Evolutionary conservation across 1,140 invertebrate species (phyloP).

Genomic region (Chlorops oryzae): DNA sequence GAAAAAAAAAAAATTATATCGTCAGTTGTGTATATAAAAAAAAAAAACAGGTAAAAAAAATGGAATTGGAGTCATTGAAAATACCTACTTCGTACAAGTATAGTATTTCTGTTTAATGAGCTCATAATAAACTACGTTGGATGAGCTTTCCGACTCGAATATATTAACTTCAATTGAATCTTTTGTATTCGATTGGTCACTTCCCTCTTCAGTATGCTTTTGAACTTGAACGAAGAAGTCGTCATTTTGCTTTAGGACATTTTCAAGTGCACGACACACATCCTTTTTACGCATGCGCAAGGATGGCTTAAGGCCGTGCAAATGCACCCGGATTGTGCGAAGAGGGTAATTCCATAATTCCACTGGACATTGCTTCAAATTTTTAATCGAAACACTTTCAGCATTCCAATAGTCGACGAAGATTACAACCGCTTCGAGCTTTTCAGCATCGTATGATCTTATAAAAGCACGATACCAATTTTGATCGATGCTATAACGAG

Average conservation of each 20-base stretch:
- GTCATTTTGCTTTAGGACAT: constrained; percentile 7
- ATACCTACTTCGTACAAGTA: not conserved
- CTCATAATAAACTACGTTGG: not conserved
- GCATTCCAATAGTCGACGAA: constrained; percentile 38
- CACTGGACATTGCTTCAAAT: constrained; percentile 28
- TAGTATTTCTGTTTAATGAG: not conserved
- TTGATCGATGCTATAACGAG: constrained; percentile 26
- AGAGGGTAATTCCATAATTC: constrained; percentile 27
- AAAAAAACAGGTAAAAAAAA: not conserved
- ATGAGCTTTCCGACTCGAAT: not conserved
- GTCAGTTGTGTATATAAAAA: too few relatives aligned
- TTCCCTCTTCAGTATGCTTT: not conserved
- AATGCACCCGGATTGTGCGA: constrained; percentile 29
- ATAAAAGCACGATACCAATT: constrained; percentile 38
- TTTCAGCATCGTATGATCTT: constrained; percentile 20
- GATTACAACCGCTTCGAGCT: constrained; percentile 24
- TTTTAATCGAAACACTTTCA: constrained; percentile 16
- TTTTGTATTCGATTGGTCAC: too few relatives aligned
- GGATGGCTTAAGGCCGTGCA: constrained; percentile 20
- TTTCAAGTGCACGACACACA: constrained; percentile 3
- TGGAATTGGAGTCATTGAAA: not conserved
- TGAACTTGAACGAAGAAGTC: not conserved
- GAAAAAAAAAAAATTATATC: too few relatives aligned
- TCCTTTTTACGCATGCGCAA: constrained; percentile 5
- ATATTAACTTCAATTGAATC: not conserved